Conservation (phyloP, 2,888 invertebrate genomes). For the Brachyptera risi region DNA sequence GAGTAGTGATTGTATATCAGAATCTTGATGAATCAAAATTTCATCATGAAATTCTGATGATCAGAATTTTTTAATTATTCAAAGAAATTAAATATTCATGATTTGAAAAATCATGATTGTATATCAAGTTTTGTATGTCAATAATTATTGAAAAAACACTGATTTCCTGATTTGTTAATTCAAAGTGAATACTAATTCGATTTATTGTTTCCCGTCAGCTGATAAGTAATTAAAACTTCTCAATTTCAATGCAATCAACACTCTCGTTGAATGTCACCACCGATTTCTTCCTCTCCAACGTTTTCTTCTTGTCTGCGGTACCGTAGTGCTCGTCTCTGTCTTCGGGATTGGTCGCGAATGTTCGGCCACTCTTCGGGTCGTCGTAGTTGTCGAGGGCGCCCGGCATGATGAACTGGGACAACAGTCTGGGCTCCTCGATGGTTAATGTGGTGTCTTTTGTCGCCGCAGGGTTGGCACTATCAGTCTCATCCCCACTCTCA, state of each 20-base stretch:
- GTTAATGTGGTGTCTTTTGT: background rate
- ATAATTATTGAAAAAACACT: no score
- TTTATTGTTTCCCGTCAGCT: no score
- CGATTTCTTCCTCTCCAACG: slow-evolving; percentile 44
- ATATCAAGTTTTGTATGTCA: no score
- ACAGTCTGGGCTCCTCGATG: background rate
- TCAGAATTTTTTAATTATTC: no score
- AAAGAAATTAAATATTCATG: no score
- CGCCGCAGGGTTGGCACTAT: background rate
- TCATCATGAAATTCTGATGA: no score
- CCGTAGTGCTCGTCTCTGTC: background rate
- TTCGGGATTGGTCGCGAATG: background rate
- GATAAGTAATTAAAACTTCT: no score
- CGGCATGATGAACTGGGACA: background rate
- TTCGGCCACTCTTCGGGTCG: background rate
- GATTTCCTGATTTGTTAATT: no score
- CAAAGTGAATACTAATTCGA: no score
- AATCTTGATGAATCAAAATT: no score
- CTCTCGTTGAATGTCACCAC: slow-evolving; percentile 55
- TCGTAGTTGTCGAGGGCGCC: background rate
- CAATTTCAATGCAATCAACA: slow-evolving; percentile 52
- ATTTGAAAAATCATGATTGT: no score
- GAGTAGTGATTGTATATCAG: no score
- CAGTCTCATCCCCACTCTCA: background rate
- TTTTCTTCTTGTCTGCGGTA: background rate